Conservation (phyloP, 2,113 vertebrate species). For the Archilochus colubris region DNA sequence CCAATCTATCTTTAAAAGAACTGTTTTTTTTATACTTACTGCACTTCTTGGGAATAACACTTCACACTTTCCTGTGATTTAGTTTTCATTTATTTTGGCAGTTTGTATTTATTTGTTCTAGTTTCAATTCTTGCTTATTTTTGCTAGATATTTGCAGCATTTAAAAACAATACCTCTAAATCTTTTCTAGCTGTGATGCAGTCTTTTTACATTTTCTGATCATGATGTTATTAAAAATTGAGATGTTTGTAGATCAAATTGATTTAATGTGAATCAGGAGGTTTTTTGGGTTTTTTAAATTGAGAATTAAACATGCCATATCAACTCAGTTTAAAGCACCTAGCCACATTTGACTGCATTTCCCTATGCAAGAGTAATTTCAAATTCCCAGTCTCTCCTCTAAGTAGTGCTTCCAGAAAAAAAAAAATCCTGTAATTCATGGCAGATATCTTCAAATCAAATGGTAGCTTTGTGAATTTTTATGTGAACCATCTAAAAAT, state of each 20-base stretch:
- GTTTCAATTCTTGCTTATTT: not conserved
- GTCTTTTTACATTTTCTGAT: not conserved
- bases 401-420: not conserved
- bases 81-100: not conserved
- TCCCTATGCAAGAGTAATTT: not conserved
- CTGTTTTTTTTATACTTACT: not conserved
- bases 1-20: not conserved
- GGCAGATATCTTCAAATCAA: not conserved
- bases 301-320: not conserved
- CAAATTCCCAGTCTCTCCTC: not conserved
- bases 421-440: not conserved
- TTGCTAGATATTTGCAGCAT: not conserved
- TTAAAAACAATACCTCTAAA: not conserved
- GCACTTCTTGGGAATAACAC: not conserved
- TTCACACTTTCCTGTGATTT: not conserved
- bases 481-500: not conserved
- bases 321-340: not conserved
- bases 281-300: not conserved
- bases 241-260: not conserved
- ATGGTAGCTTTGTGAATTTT: too few relatives aligned
- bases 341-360: not conserved
- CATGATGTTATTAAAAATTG: not conserved
- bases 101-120: not conserved
- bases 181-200: not conserved
- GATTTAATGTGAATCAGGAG: not conserved